A percentile compares a stretch with the other conserved stretches of the same genome.
These are phyloP conservation scores for Clarias magur DNA, from an alignment of 2,113 vertebrate species.

Conservation along the genomic window DNA sequence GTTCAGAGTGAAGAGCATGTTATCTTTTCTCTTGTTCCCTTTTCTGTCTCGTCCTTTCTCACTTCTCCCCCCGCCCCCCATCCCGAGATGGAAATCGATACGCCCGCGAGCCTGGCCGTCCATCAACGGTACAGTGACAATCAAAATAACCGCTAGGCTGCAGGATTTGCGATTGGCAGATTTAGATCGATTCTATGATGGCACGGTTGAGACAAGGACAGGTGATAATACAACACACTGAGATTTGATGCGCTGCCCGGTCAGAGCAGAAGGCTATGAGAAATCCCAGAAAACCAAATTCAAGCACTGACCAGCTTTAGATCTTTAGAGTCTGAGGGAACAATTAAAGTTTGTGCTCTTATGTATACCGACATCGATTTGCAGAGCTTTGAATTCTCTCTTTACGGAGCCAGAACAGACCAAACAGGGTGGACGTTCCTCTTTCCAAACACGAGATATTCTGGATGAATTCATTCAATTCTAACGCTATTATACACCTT, in stretches of 20 bases:
- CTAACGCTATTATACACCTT: not conserved
- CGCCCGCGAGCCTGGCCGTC: constrained; percentile 43
- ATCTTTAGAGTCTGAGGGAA: not conserved
- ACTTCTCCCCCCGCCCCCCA: constrained; percentile 33
- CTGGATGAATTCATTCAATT: not conserved
- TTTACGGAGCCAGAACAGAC: not conserved
- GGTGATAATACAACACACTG: constrained; percentile 63
- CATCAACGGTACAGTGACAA: constrained; percentile 45
- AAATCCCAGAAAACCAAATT: not conserved
- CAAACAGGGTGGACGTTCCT: not conserved
- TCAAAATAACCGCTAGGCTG: constrained; percentile 44
- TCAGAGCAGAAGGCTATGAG: constrained; percentile 27
- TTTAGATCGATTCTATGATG: constrained; percentile 48
- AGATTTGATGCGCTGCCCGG: constrained; percentile 54
- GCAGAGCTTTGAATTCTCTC: not conserved
- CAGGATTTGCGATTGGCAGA: constrained; percentile 37
- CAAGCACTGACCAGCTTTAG: not conserved
- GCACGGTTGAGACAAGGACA: constrained; percentile 65
- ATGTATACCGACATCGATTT: too few relatives aligned
- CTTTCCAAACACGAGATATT: not conserved
- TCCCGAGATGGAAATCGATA: constrained; percentile 52
- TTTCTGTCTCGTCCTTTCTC: constrained; percentile 29
- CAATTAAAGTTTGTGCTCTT: not conserved
- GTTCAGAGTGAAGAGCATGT: constrained; percentile 34
- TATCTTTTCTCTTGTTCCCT: constrained; percentile 36